These are phyloP conservation scores for Limulus polyphemus DNA, from an alignment of 2,888 invertebrate species.

Conservation along the genomic window DNA sequence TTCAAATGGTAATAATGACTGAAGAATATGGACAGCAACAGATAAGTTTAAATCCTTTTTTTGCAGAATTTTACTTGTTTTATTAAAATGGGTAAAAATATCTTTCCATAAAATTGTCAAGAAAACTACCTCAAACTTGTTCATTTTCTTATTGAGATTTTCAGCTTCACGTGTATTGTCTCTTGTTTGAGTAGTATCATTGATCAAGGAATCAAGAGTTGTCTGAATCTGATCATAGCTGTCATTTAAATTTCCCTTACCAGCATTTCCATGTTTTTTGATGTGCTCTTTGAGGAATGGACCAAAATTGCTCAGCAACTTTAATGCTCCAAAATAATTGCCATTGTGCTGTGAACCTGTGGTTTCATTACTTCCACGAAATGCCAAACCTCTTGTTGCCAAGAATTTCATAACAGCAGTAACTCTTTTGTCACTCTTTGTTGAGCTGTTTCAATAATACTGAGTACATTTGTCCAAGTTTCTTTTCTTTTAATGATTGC, in stretches of 20 bases:
- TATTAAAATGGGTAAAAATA: not conserved
- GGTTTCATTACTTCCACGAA: conserved; percentile 28
- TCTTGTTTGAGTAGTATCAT: no score
- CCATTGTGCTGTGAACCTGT: conserved; percentile 28
- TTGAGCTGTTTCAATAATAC: no score
- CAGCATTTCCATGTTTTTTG: conserved; percentile 27
- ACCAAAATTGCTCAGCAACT: conserved; percentile 31
- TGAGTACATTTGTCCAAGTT: no score
- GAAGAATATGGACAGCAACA: not conserved
- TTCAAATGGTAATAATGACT: not conserved
- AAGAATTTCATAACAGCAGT: conserved; percentile 20
- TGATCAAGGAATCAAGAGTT: no score
- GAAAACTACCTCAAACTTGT: not conserved
- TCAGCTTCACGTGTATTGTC: no score
- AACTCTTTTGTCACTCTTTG: not conserved
- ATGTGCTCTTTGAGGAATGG: conserved; percentile 30
- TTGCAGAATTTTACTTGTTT: not conserved
- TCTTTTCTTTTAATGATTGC: no score
- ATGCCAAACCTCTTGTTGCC: conserved; percentile 27
- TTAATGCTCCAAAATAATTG: conserved; percentile 28
- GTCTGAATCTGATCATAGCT: no score
- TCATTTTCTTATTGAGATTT: no score
- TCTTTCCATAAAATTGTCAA: not conserved
- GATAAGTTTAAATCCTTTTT: not conserved
- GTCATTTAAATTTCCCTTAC: conserved; percentile 19